phyloP scores from a whole-genome alignment of 2,113 vertebrate species.

The Rhinogobius similis region DNA sequence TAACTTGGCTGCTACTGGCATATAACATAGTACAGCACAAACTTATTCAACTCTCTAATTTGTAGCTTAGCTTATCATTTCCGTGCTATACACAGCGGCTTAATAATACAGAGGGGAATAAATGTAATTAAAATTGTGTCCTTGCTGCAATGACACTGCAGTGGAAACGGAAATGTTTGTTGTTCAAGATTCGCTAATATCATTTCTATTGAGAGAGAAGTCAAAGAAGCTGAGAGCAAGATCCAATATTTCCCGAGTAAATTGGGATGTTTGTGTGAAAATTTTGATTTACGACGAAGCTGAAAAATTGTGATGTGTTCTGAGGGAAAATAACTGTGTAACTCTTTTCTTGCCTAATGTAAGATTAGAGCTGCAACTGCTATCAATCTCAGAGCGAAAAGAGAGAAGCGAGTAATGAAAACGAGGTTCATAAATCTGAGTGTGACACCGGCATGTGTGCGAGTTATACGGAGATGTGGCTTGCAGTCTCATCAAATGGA shows the following conservation, averaged over 20 bases:
- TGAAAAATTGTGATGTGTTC: constrained; percentile 38
- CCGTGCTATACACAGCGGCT: constrained; percentile 8
- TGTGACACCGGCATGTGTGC: constrained; percentile 35
- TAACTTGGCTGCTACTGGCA: no score
- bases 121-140: constrained; percentile 51
- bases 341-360: constrained; percentile 56
- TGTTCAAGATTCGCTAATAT: not conserved
- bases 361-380: constrained; percentile 54
- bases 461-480: constrained; percentile 22
- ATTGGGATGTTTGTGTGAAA: constrained; percentile 48
- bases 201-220: constrained; percentile 27
- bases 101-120: constrained; percentile 30
- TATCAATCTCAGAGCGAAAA: constrained; percentile 58
- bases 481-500: constrained; percentile 40
- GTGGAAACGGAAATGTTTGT: constrained; percentile 9
- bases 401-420: constrained; percentile 59
- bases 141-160: constrained; percentile 43
- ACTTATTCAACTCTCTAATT: constrained; percentile 5
- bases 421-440: constrained; percentile 64
- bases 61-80: constrained; percentile 20
- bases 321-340: constrained; percentile 35
- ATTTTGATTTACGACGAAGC: constrained; percentile 50
- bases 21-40: not conserved
- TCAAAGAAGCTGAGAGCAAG: constrained; percentile 4
- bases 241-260: constrained; percentile 53